Conservation (phyloP, 2,113 vertebrate species). For the Callipepla squamata region DNA sequence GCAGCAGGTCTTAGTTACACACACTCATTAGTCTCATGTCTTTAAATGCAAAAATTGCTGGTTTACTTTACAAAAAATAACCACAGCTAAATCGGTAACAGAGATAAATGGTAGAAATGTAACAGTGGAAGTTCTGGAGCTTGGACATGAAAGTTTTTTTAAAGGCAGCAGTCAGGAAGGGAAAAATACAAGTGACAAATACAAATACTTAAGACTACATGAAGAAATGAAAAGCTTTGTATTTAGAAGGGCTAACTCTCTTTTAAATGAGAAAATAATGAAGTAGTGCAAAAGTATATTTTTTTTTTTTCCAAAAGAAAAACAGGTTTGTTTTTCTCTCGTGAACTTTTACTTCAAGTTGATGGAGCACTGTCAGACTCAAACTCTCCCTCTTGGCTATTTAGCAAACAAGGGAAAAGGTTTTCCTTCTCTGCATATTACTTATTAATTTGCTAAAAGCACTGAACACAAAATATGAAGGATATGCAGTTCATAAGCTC, state of each 20-base stretch:
- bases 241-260: background rate
- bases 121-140: background rate
- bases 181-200: conserved; percentile 37
- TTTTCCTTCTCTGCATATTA: background rate
- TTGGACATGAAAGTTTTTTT: conserved; percentile 40
- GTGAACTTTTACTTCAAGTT: background rate
- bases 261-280: background rate
- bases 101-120: conserved; percentile 28
- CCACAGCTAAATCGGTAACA: background rate
- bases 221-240: background rate
- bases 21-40: background rate
- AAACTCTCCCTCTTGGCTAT: background rate
- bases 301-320: background rate
- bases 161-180: background rate
- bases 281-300: background rate
- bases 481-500: background rate
- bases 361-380: background rate
- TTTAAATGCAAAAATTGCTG: conserved; percentile 2
- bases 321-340: background rate
- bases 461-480: conserved; percentile 2
- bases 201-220: background rate
- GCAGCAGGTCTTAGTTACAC: background rate
- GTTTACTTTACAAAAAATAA: conserved; percentile 12
- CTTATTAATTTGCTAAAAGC: background rate
- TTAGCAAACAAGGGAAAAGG: background rate